phyloP scores from a whole-genome alignment of 2,797 vertebrate genomes.

The Pygocentrus nattereri region DNA sequence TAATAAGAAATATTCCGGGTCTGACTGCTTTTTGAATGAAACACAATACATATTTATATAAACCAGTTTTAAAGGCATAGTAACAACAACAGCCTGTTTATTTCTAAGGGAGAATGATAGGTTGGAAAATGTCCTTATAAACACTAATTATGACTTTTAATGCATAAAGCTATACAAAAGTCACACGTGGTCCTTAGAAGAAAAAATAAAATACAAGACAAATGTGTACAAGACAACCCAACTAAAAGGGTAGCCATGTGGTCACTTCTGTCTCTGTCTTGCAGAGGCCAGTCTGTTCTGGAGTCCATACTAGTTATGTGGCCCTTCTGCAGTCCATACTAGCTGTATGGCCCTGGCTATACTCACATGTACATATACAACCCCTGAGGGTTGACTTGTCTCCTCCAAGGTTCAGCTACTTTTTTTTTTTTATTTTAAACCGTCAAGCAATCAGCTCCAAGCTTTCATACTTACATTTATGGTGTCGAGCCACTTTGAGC shows the following conservation, averaged over 20 bases:
- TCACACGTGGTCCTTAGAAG: background rate
- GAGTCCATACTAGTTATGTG: background rate
- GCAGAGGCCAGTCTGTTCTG: conserved; percentile 66
- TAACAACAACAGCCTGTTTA: no score
- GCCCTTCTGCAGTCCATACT: background rate
- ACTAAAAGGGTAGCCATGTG: conserved; percentile 69
- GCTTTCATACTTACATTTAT: conserved; percentile 8
- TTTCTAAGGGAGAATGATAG: no score
- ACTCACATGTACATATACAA: background rate
- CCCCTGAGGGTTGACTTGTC: background rate
- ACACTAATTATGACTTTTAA: background rate
- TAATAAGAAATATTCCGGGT: no score
- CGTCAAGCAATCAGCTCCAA: background rate
- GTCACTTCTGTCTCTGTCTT: conserved; percentile 67
- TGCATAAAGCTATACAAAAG: background rate
- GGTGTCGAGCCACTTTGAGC: conserved; percentile 6
- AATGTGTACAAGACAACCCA: background rate
- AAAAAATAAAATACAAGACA: no score
- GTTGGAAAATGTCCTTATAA: no score
- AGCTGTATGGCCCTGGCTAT: background rate
- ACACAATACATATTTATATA: no score
- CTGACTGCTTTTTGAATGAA: no score
- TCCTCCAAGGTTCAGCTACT: background rate
- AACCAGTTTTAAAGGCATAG: no score
- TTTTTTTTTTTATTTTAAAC: background rate